Percentiles rank a stretch among this genome's conserved stretches.
Conservation (phyloP, 2,113 vertebrate species). For the Prionailurus bengalensis region DNA sequence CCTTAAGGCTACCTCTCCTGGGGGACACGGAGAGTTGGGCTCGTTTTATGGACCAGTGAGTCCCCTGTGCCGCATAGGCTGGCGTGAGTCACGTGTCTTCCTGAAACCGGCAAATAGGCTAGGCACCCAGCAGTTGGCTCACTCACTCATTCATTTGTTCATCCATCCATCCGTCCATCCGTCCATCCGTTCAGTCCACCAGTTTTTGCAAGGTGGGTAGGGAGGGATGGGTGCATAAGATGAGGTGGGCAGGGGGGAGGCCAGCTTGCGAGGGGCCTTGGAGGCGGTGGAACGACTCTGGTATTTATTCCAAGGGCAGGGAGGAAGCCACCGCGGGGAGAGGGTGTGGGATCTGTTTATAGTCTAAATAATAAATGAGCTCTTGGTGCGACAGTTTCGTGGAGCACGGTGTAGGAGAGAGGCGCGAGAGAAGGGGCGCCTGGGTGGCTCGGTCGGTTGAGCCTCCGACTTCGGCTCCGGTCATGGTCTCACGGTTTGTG, state of each 20-base stretch:
- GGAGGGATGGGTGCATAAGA: neutral
- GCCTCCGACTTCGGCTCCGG: too few relatives aligned
- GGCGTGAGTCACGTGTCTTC: neutral
- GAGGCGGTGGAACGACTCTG: neutral
- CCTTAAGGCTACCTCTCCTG: neutral
- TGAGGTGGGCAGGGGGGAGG: neutral
- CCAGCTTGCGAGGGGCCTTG: neutral
- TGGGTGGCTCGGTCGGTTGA: too few relatives aligned
- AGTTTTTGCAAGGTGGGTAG: accelerated
- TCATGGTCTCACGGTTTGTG: too few relatives aligned
- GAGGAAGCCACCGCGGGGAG: accelerated
- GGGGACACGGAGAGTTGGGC: neutral
- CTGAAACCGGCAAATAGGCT: neutral
- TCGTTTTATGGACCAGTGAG: neutral
- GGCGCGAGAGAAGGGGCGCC: too few relatives aligned
- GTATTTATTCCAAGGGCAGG: neutral
- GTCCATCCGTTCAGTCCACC: too few relatives aligned
- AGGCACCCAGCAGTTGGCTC: neutral
- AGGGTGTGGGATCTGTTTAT: neutral
- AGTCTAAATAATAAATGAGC: neutral
- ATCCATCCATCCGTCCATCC: too few relatives aligned
- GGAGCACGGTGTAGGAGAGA: neutral
- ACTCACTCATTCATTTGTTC: neutral
- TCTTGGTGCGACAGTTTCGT: neutral
- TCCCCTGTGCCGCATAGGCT: neutral